Evolutionary conservation across 2,113 vertebrate species (phyloP), one percentile per base, ranked within the genome.

Genomic region (Bubo blakistoni): DNA sequence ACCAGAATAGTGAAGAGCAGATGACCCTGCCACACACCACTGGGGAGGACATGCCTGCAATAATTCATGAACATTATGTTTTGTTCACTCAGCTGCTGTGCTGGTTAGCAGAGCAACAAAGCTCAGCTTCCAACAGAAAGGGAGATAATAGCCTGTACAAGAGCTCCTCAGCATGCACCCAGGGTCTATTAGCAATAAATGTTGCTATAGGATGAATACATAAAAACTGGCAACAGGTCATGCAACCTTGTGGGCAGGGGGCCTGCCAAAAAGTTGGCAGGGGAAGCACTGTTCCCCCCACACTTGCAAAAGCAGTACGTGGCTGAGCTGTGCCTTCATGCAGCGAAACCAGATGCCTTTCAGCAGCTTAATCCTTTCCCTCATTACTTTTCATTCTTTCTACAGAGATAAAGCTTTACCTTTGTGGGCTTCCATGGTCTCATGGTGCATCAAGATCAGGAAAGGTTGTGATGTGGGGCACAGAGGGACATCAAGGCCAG

Each of bases 201-300:
- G 7, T 32, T 67, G 61, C 81, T 63, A 13, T 34, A 87, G 51
- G 19, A 81, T 20, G 66, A 90, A 81, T 36, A 47, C 11, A 67
- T 24, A 61, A 91, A 72, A 93, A 6, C n/a, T 61, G 52, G 52
- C 19, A 62, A 78, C 0, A 6, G 38, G 34, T 82, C 47, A 65
- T 0, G 0, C 17, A 22, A 5, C n/a, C 54, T 29, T 73, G 71
- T 90, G n/a, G 42, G 54, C 0, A 1, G 8, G 6, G 12, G 8
- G 2, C 4, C 34, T 76, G 52, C 29, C 66, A 79, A 36, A 74
- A 80, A 3, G 0, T 17, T 61, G 57, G 70, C 57, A 81, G 57
- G 82, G 36, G 27, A 85, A 61, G 34, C 5, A 7, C 38, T 80
- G 63, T 9, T 77, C 16, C 49, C n/a, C 40, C 8, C 17, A 18